Conservation (phyloP, 2,797 vertebrate genomes). For the Enteromius viviparus region DNA sequence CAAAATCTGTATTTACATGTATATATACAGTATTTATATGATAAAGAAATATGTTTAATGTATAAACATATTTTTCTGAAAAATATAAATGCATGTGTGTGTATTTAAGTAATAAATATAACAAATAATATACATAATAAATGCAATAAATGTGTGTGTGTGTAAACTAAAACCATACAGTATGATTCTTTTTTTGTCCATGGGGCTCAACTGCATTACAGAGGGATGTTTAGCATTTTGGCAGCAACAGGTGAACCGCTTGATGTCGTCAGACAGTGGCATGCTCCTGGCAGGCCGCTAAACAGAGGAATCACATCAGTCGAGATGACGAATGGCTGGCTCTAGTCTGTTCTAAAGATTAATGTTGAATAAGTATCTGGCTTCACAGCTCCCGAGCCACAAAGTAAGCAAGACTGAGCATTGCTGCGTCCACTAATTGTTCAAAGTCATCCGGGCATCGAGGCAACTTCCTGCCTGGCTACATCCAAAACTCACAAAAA, state of each 20-base stretch:
- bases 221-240: neutral
- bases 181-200: neutral
- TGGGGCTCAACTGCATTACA: neutral
- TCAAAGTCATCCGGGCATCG: conserved; percentile 64
- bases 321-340: conserved; percentile 53
- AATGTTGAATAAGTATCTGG: conserved; percentile 57
- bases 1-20: too few relatives aligned
- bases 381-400: conserved; percentile 60
- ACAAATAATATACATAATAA: too few relatives aligned
- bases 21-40: too few relatives aligned
- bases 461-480: conserved; percentile 62
- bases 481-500: conserved; percentile 66
- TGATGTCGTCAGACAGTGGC: conserved; percentile 19
- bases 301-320: conserved; percentile 39
- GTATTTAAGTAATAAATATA: too few relatives aligned
- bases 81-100: too few relatives aligned
- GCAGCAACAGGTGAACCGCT: conserved; percentile 17
- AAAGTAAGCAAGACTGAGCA: conserved; percentile 65
- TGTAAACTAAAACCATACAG: neutral
- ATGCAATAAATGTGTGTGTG: too few relatives aligned
- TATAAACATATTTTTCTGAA: too few relatives aligned
- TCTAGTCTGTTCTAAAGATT: conserved; percentile 43
- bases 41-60: too few relatives aligned
- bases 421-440: conserved; percentile 66
- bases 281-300: conserved; percentile 20